Evolutionary conservation across 2,888 invertebrate genomes (phyloP), one percentile per base, ranked within the genome.

Genomic region (Anarsia innoxiella): DNA sequence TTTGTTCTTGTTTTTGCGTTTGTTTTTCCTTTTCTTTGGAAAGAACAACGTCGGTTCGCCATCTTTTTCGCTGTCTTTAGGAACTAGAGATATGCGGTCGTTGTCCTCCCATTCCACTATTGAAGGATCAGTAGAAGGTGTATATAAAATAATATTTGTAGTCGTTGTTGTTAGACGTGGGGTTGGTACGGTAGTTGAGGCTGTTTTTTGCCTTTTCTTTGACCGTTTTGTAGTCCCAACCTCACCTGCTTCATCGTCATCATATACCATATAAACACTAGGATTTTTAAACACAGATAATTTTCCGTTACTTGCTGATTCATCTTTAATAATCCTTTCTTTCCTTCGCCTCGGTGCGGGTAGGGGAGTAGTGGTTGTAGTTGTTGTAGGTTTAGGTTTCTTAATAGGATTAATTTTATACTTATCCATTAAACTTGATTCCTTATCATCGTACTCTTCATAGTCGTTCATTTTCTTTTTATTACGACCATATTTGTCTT

Each of bases 271-370:
- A 39, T 68, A 82, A 1, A 72, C 42, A 14, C 66, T 56, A 6
- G 82, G 80, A 34, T 77, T 74, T 45, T 66, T 72, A 37, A 83
- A 83, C 0, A 79, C 74, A 0, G 82, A 80, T 1, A 76, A 46
- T 42, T 76, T 77, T 1, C 73, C 6, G 46, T 44, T 39, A 59
- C n/a, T 59, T 9, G 48, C 39, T 11, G n/a, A n/a, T n/a, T n/a
- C n/a, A n/a, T n/a, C n/a, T n/a, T n/a, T n/a, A n/a, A 48, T 42
- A 31, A 67, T 63, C 1, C 53, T 48, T 36, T 52, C 19, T 57
- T 9, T 49, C 53, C 8, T 31, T 36, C 35, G 53, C 53, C 16
- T 41, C 30, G 41, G 43, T 4, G 30, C 31, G 3, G 37, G 40
- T 6, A n/a, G 13, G 11, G 32, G 8, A 30, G 11, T 29, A 2